Evolutionary conservation across 2,888 invertebrate species (phyloP), one percentile per base, ranked within the genome.

Genomic region (Odontothrips loti): DNA sequence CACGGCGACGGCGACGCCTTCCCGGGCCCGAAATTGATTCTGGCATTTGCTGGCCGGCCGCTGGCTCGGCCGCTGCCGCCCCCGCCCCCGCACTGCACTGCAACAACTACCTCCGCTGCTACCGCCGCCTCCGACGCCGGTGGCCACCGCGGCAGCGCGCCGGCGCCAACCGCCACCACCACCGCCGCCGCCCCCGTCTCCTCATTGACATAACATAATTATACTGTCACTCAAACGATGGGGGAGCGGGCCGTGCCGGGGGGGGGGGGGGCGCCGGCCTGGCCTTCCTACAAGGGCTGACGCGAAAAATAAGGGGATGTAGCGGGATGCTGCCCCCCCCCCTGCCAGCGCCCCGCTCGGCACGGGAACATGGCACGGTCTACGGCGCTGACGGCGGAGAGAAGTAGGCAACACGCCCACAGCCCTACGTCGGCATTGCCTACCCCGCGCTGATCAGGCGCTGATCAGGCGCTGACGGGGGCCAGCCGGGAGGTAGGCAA

Each of bases 171-270:
- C 68, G 27, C 68, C 68, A 15, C 58, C 58, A 75, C 68, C 68
- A 75, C 68, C 68, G 27, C 68, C 68, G 20, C 58, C 58, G 27
- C 68, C 68, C 68, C 27, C 68, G 68, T 75, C 68, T 75, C 23
- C 68, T 75, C 68, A 75, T 75, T 75, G 68, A 75, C 68, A 75
- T 75, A 75, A 75, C 68, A 75, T 75, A 75, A 75, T 75, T 75
- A 75, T 75, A 75, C 68, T 75, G 68, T 75, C 68, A 75, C 68
- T 75, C 68, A 75, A 75, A 75, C 68, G 68, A 58, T 58, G 58
- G 58, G 51, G 58, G 58, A n/a, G 58, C 23, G 68, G n/a, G 68
- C 23, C 27, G 68, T 23, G 68, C 27, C 68, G 68, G 11, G 68
- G 68, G 10, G 68, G 23, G 68, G 58, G 0, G 58, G 58, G 58